Conservation (phyloP, 2,888 invertebrate genomes). For the Drosophila aldrichi region DNA sequence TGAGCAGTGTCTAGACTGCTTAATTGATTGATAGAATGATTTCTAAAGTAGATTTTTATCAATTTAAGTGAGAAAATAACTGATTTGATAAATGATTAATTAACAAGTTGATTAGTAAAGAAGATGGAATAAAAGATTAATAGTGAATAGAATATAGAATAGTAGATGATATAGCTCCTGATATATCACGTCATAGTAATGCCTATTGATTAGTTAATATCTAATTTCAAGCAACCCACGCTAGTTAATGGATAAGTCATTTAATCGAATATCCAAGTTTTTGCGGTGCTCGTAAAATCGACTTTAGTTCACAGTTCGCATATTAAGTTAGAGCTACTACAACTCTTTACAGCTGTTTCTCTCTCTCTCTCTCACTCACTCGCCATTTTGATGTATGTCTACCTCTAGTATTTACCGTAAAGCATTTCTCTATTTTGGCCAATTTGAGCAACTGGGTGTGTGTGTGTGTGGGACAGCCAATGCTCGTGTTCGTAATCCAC, state of each 20-base stretch:
- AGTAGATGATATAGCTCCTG: too few relatives aligned
- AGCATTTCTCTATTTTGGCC: slow-evolving; percentile 44
- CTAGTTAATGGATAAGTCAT: neutral
- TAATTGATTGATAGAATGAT: too few relatives aligned
- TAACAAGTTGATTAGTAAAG: too few relatives aligned
- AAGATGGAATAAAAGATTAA: too few relatives aligned
- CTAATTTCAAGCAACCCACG: neutral
- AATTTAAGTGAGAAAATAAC: too few relatives aligned
- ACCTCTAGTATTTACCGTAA: slow-evolving; percentile 1
- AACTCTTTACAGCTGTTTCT: neutral
- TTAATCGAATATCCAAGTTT: slow-evolving; percentile 7
- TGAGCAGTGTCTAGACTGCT: too few relatives aligned
- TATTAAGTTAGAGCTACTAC: slow-evolving; percentile 11
- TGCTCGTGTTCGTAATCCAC: slow-evolving; percentile 72
- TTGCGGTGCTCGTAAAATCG: slow-evolving; percentile 12
- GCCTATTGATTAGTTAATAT: neutral
- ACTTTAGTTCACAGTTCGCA: slow-evolving; percentile 8
- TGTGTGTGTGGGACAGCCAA: slow-evolving; percentile 7
- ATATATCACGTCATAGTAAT: too few relatives aligned
- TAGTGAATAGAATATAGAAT: too few relatives aligned
- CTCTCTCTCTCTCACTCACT: neutral
- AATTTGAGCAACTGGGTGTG: slow-evolving; percentile 46
- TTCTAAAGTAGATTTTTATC: too few relatives aligned
- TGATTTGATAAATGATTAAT: too few relatives aligned
- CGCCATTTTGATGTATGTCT: neutral